These are phyloP conservation scores for Drymonia ruficornis DNA, from an alignment of 2,888 invertebrate species.

Conservation along the genomic window DNA sequence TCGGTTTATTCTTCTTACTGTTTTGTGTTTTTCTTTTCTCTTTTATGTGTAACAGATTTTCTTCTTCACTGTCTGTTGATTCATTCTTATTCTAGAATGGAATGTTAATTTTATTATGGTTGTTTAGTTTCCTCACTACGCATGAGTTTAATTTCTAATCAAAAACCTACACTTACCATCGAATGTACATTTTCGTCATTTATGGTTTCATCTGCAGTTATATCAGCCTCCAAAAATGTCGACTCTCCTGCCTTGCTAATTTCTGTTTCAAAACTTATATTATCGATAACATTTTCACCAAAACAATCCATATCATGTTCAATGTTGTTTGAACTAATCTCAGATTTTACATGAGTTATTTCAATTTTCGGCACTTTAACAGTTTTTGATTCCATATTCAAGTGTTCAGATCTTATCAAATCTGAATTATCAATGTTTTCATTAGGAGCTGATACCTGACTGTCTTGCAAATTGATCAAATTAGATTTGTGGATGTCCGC, in stretches of 20 bases:
- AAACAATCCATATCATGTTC: background rate
- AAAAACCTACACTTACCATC: background rate
- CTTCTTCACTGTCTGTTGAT: background rate
- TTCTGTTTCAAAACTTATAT: background rate
- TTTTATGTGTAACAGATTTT: background rate
- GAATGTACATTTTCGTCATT: background rate
- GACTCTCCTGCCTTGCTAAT: background rate
- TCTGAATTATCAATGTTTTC: background rate
- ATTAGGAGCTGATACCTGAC: background rate
- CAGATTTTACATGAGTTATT: background rate
- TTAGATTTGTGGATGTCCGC: background rate
- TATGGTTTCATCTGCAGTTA: background rate
- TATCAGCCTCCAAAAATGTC: background rate
- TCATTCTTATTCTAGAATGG: conserved; percentile 12
- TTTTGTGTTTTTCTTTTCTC: background rate
- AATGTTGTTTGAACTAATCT: background rate
- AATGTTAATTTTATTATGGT: conserved; percentile 1
- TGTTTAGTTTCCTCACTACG: too few species aligned
- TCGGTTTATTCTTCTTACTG: conserved; percentile 3
- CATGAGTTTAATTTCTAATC: background rate
- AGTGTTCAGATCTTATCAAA: background rate
- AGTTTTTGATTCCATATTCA: background rate
- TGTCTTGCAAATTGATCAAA: background rate
- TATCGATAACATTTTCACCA: background rate
- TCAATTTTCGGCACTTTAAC: background rate